Percentiles rank a stretch among this genome's conserved stretches.
Evolutionary conservation across 1,140 invertebrate genomes (phyloP).

Genomic region (Hycleus phaleratus): DNA sequence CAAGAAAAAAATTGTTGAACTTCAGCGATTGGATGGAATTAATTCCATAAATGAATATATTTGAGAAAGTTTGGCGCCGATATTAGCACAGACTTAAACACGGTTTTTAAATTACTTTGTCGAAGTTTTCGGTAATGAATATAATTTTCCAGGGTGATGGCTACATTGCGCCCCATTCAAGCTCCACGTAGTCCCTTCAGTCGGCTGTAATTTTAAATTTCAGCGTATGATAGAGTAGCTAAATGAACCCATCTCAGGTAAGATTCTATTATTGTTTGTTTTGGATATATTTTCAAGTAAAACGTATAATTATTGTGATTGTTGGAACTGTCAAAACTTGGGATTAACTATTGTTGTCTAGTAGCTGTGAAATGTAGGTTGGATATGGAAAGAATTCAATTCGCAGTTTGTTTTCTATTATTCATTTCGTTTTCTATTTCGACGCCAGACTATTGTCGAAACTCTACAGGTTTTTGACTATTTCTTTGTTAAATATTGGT

Average conservation of each 20-base stretch:
- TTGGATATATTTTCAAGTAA: slow-evolving; percentile 17
- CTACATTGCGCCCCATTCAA: too few species aligned
- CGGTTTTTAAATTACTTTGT: slow-evolving; percentile 20
- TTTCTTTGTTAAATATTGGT: slow-evolving; percentile 25
- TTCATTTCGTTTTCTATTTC: not conserved
- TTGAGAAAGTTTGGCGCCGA: slow-evolving; percentile 10
- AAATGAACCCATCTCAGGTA: too few species aligned
- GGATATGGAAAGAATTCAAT: slow-evolving; percentile 8
- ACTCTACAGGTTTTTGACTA: slow-evolving; percentile 24
- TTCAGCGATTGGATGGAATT: slow-evolving; percentile 2
- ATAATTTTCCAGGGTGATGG: not conserved
- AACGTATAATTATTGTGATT: slow-evolving; percentile 30
- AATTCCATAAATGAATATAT: slow-evolving; percentile 15
- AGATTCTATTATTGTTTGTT: slow-evolving; percentile 16
- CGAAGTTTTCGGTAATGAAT: slow-evolving; percentile 9
- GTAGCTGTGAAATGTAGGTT: slow-evolving; percentile 23
- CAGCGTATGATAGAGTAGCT: too few species aligned
- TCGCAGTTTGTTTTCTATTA: slow-evolving; percentile 10
- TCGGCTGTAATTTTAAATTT: too few species aligned
- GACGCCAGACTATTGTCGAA: not conserved
- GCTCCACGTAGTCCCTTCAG: too few species aligned
- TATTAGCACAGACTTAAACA: slow-evolving; percentile 25
- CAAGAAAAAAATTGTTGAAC: too few species aligned
- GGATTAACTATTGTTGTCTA: slow-evolving; percentile 26
- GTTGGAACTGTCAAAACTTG: slow-evolving; percentile 27